phyloP scores from a whole-genome alignment of 1,140 invertebrate genomes.

The Archivesica marissinica region DNA sequence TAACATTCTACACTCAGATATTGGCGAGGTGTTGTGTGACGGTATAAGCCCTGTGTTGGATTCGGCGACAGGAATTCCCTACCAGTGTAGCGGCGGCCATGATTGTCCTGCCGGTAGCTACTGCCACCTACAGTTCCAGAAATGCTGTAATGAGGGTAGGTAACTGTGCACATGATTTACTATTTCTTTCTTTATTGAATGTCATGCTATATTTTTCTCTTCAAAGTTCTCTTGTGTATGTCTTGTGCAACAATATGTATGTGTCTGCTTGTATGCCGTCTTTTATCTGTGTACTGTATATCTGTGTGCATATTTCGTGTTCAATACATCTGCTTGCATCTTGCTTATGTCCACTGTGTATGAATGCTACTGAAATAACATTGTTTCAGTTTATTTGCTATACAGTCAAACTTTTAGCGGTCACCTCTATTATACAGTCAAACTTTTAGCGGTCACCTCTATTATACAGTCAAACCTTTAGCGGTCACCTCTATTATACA shows the following conservation, averaged over 20 bases:
- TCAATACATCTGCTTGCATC: not conserved
- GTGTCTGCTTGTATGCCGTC: too few relatives aligned
- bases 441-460: too few relatives aligned
- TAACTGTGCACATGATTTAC: not conserved
- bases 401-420: too few relatives aligned
- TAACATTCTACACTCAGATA: slow-evolving; percentile 41
- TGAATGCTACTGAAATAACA: not conserved
- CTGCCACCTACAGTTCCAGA: slow-evolving; percentile 77
- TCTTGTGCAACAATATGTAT: too few relatives aligned
- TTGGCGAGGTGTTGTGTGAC: slow-evolving; percentile 90
- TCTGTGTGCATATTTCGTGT: not conserved
- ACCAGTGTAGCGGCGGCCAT: slow-evolving; percentile 91
- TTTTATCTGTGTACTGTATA: not conserved
- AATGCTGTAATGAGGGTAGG: slow-evolving; percentile 80
- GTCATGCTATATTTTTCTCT: not conserved
- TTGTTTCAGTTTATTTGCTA: too few relatives aligned
- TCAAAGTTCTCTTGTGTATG: not conserved
- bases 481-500: too few relatives aligned
- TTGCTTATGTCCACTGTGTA: not conserved
- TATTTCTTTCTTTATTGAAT: not conserved
- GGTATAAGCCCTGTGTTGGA: slow-evolving; percentile 91
- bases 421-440: too few relatives aligned
- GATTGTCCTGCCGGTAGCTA: slow-evolving; percentile 89
- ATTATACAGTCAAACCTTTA: too few relatives aligned
- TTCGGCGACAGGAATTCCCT: slow-evolving; percentile 89